phyloP scores from a whole-genome alignment of 2,888 invertebrate species.

The Amphipoea oculea region DNA sequence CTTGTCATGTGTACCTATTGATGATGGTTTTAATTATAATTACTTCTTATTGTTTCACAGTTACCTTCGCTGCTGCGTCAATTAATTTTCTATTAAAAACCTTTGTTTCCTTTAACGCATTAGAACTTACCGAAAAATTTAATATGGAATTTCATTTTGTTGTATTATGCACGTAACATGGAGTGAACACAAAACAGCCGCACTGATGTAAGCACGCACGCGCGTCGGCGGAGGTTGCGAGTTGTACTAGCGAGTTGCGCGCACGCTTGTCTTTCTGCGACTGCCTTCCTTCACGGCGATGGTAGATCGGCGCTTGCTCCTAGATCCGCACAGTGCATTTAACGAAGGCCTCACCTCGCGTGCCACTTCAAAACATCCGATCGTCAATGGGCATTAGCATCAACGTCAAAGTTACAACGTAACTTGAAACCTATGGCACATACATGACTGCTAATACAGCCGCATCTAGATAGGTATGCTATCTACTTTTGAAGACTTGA shows the following conservation, averaged over 20 bases:
- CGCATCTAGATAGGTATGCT: constrained; percentile 5
- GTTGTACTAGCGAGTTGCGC: constrained; percentile 78
- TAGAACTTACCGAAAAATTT: constrained; percentile 83
- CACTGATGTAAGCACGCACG: constrained; percentile 66
- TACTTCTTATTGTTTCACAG: constrained; percentile 42
- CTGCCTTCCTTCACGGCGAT: constrained; percentile 72
- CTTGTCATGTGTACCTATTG: constrained; percentile 17
- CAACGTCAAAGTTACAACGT: constrained; percentile 54
- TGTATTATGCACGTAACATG: constrained; percentile 69
- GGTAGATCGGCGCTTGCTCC: constrained; percentile 62
- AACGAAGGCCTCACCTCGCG: constrained; percentile 78
- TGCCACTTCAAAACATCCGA: constrained; percentile 80
- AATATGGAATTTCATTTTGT: constrained; percentile 84
- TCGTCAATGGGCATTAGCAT: constrained; percentile 74
- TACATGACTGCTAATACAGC: constrained; percentile 13
- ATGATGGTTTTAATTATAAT: constrained; percentile 34
- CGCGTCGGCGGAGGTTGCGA: constrained; percentile 69
- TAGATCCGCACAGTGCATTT: constrained; percentile 74
- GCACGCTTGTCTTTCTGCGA: constrained; percentile 82
- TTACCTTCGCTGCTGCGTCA: constrained; percentile 26
- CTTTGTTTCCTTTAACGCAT: not conserved
- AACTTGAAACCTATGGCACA: constrained; percentile 56
- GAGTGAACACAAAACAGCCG: constrained; percentile 75
- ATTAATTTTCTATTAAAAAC: constrained; percentile 11
- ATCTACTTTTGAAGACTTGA: constrained; percentile 26